These are phyloP conservation scores for Hirtodrosophila confusa DNA, from an alignment of 2,888 invertebrate genomes.

Conservation along the genomic window DNA sequence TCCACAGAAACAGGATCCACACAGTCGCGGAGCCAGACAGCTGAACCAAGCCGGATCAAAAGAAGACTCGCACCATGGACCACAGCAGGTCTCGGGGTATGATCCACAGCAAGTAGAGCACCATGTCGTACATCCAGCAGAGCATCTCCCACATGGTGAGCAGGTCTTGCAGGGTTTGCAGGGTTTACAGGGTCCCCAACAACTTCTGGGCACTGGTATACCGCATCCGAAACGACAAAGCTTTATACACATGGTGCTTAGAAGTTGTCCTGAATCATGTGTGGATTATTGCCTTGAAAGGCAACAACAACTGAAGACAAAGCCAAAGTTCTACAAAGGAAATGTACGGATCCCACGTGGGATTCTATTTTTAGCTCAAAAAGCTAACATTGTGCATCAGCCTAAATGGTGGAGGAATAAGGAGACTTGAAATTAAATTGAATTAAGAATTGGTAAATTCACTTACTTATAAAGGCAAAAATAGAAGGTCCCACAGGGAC, in stretches of 20 bases:
- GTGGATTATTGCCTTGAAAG: neutral
- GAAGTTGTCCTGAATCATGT: too few species aligned
- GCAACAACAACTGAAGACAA: conserved; percentile 5
- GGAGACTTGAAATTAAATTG: too few species aligned
- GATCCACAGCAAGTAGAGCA: conserved; percentile 40
- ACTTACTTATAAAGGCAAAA: conserved; percentile 16
- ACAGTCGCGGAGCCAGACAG: conserved; percentile 32
- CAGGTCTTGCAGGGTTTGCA: too few species aligned
- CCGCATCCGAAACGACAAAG: conserved; percentile 5
- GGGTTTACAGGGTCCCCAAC: neutral
- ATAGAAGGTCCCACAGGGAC: neutral
- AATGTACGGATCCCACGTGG: conserved; percentile 1
- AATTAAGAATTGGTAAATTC: too few species aligned
- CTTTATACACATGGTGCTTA: conserved; percentile 24
- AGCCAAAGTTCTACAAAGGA: neutral
- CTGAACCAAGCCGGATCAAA: conserved; percentile 41
- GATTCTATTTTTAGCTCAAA: conserved; percentile 4
- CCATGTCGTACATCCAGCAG: conserved; percentile 21
- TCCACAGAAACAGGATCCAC: conserved; percentile 9
- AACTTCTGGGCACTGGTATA: conserved; percentile 1
- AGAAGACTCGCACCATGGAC: conserved; percentile 28
- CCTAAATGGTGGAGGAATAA: neutral
- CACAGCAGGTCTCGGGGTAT: conserved; percentile 27
- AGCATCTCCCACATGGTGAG: conserved; percentile 10
- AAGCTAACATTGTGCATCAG: neutral